phyloP scores from a whole-genome alignment of 2,113 vertebrate species.

The Oophaga pumilio region DNA sequence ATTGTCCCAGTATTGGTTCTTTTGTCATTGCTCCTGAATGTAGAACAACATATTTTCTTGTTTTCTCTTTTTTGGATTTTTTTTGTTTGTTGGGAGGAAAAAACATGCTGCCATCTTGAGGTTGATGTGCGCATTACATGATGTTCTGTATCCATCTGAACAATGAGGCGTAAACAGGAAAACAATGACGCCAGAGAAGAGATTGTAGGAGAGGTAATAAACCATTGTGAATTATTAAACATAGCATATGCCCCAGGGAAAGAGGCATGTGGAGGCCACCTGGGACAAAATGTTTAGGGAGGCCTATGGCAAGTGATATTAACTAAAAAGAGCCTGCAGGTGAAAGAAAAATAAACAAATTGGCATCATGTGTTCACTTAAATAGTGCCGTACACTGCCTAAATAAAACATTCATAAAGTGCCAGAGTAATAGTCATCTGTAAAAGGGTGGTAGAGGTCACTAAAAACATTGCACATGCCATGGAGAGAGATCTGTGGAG shows the following conservation, averaged over 20 bases:
- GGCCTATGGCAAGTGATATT: too few species aligned
- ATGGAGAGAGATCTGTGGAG: too few species aligned
- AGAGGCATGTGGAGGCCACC: background rate
- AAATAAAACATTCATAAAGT: too few species aligned
- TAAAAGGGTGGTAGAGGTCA: too few species aligned
- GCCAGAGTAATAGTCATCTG: too few species aligned
- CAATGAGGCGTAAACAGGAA: background rate
- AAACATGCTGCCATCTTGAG: slow-evolving; percentile 6
- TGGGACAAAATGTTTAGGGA: background rate
- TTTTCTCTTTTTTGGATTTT: background rate
- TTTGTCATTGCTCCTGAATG: slow-evolving; percentile 22
- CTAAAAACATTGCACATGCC: background rate
- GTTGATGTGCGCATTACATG: background rate
- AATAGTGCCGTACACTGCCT: too few species aligned
- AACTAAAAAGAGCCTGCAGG: too few species aligned
- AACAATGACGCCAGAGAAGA: background rate
- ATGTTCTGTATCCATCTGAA: background rate
- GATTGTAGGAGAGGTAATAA: background rate
- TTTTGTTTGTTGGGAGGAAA: background rate
- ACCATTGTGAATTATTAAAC: background rate
- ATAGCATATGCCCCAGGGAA: background rate
- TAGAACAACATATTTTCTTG: background rate
- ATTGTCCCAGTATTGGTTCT: background rate
- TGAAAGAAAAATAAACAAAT: too few species aligned
- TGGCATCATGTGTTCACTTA: too few species aligned